phyloP scores from a whole-genome alignment of 2,888 invertebrate species.

The Glyphotaelius pellucidus region DNA sequence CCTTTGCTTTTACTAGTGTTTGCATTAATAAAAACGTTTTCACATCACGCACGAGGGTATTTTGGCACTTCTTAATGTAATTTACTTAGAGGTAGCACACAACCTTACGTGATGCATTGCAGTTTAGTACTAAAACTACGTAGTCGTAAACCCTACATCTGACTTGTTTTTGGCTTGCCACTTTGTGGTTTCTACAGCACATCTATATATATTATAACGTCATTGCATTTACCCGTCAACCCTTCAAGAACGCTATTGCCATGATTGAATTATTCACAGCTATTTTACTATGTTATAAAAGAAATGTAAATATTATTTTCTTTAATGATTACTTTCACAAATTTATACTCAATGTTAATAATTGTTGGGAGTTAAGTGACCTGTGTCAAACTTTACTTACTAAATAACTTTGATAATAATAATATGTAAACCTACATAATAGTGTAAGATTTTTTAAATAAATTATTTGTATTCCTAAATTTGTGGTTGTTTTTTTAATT shows the following conservation, averaged over 20 bases:
- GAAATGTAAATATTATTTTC: not conserved
- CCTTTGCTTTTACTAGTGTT: too few species aligned
- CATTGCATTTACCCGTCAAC: not conserved
- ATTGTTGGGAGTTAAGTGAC: not conserved
- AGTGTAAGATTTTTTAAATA: constrained; percentile 21
- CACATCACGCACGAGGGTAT: too few species aligned
- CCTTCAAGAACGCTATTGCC: not conserved
- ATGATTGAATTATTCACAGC: not conserved
- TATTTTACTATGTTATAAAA: not conserved
- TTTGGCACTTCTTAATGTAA: too few species aligned
- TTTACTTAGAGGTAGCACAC: too few species aligned
- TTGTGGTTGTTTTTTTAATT: not conserved
- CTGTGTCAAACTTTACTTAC: not conserved
- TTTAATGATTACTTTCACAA: not conserved
- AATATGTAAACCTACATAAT: not conserved
- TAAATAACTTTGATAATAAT: not conserved
- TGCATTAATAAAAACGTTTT: too few species aligned
- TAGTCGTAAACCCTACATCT: too few species aligned
- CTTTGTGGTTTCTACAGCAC: too few species aligned
- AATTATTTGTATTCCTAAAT: constrained; percentile 28
- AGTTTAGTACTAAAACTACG: too few species aligned
- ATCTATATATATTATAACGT: too few species aligned
- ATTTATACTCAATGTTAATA: not conserved
- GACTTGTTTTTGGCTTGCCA: too few species aligned
- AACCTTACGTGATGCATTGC: too few species aligned